These are phyloP conservation scores for Panorpa germanica DNA, from an alignment of 2,888 invertebrate genomes.

Conservation along the genomic window DNA sequence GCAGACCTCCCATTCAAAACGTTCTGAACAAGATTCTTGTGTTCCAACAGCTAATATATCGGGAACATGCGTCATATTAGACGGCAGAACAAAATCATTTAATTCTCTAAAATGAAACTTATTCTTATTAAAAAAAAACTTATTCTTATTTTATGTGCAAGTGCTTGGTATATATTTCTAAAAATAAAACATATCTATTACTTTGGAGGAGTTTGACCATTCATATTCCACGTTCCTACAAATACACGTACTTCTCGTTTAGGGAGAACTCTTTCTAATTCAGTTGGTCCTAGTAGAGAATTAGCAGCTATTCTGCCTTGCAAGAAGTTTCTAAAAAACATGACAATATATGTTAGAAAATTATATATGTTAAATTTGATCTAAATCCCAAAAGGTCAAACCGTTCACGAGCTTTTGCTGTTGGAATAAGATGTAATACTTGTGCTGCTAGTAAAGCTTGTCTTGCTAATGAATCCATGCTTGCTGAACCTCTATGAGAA, in stretches of 20 bases:
- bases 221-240: constrained; percentile 95
- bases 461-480: constrained; percentile 49
- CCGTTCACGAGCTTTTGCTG: constrained; percentile 64
- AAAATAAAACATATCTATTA: constrained; percentile 23
- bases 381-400: constrained; percentile 16
- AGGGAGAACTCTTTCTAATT: constrained; percentile 73
- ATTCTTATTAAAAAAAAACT: background rate
- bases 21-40: constrained; percentile 80
- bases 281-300: constrained; percentile 64
- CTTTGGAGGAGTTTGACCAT: constrained; percentile 72
- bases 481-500: constrained; percentile 24
- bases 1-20: constrained; percentile 74
- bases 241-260: constrained; percentile 71
- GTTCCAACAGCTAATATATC: constrained; percentile 87
- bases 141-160: background rate
- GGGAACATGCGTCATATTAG: constrained; percentile 65
- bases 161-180: background rate
- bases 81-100: constrained; percentile 79
- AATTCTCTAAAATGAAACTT: constrained; percentile 40
- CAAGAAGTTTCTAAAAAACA: constrained; percentile 43
- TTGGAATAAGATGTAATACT: constrained; percentile 63
- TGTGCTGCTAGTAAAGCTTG: constrained; percentile 62
- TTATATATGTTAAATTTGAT: background rate
- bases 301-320: constrained; percentile 65
- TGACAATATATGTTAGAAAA: constrained; percentile 7